Evolutionary conservation across 2,113 vertebrate species (phyloP).

Genomic region (Octodon degus): DNA sequence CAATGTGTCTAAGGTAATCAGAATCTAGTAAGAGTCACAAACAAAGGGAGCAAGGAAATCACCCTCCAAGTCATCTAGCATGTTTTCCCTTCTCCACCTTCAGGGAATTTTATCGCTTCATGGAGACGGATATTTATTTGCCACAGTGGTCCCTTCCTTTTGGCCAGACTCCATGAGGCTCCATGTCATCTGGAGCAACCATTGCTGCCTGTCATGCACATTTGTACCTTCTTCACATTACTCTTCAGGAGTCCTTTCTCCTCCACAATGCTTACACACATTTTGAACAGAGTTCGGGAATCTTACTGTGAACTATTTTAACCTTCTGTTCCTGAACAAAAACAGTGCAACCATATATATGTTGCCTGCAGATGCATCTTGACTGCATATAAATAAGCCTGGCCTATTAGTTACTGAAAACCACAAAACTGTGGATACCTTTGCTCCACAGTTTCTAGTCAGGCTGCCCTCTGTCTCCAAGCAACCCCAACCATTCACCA

Average conservation of each 20-base stretch:
- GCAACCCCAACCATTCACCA: not conserved
- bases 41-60: not conserved
- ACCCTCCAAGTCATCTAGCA: not conserved
- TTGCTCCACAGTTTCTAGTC: not conserved
- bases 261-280: not conserved
- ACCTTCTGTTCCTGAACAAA: not conserved
- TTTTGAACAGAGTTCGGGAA: not conserved
- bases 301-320: not conserved
- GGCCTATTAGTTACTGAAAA: not conserved
- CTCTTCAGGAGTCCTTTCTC: not conserved
- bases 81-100: not conserved
- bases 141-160: not conserved
- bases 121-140: rapidly evolving
- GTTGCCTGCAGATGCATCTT: not conserved
- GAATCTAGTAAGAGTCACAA: not conserved
- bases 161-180: not conserved
- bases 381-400: not conserved
- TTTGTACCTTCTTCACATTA: not conserved
- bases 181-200: not conserved
- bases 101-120: not conserved
- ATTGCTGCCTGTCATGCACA: not conserved
- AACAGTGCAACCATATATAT: not conserved
- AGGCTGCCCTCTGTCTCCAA: not conserved
- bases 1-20: not conserved
- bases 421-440: not conserved